Evolutionary conservation across 2,888 invertebrate genomes (phyloP), one percentile per base, ranked within the genome.

Genomic region (Eurytoma californica): DNA sequence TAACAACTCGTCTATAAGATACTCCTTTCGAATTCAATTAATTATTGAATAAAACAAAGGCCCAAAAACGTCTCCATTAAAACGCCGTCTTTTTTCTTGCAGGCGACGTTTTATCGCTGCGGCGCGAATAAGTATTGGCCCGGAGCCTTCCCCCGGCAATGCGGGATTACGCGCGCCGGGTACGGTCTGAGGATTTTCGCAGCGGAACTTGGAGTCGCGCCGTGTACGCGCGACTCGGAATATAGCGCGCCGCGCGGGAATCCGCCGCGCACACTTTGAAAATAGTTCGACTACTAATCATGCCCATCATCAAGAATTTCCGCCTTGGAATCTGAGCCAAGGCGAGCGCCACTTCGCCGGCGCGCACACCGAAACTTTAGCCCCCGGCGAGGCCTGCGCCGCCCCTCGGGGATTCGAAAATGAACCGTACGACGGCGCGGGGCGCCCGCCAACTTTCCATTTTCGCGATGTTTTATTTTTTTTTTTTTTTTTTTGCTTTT

Each of bases 211-310:
- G 14, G 53, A 53, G 53, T 53, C 39, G 39, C 7, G 39, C 39
- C 39, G 39, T 9, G 53, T 4, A 0, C n/a, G 2, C n/a, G 53
- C 4, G 53, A 58, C 58, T 58, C 24, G 58, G 24, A 58, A 24
- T 24, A 58, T 20, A 58, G 30, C 3, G 5, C 57, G 18, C n/a
- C 28, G 61, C 28, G 61, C 61, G 30, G 30, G 7, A 39, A 16
- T 18, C 55, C 18, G 18, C 68, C 3, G 20, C 28, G 53, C 49
- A 55, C 39, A 57, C 73, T 73, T 67, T 16, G 65, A 57, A 57
- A 75, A 75, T 75, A 67, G 75, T 75, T 75, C 67, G 49, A 66
- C 75, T 75, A 67, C 67, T 66, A 75, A 75, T 67, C 75, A 75
- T 66, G 39, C 58, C 60, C 58, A 75, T 67, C 60, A 51, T 67